A percentile compares a stretch with the other conserved stretches of the same genome.
phyloP scores from a whole-genome alignment of 2,797 vertebrate species.

The Schizothorax lantsangensis region DNA sequence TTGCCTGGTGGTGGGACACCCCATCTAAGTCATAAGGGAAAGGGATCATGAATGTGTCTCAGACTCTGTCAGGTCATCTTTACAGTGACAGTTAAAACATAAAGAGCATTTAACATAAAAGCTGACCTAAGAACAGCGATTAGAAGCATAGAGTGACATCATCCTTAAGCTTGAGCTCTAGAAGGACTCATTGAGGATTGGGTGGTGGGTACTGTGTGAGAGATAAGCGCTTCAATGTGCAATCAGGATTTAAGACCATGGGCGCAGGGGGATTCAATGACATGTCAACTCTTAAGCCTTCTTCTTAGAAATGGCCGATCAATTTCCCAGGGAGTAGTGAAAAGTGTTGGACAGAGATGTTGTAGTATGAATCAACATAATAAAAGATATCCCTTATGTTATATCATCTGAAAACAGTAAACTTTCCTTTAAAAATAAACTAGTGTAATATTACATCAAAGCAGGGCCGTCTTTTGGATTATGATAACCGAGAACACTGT shows the following conservation, averaged over 20 bases:
- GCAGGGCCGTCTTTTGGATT: neutral
- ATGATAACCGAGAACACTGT: neutral
- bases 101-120: conserved; percentile 34
- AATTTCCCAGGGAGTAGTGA: neutral
- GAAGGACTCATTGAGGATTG: conserved; percentile 15
- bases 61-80: neutral
- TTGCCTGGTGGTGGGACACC: neutral
- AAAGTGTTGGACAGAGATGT: neutral
- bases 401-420: neutral
- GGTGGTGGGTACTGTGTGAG: conserved; percentile 35
- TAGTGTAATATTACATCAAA: neutral
- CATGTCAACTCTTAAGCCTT: conserved; percentile 35
- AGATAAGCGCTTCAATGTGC: conserved; percentile 48
- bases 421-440: neutral
- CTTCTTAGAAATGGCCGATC: conserved; percentile 31
- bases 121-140: conserved; percentile 41
- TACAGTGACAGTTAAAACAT: neutral
- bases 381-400: neutral
- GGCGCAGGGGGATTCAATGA: conserved; percentile 31
- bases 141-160: conserved; percentile 28
- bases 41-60: conserved; percentile 4
- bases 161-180: conserved; percentile 29
- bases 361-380: neutral
- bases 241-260: conserved; percentile 55
- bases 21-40: neutral